These are phyloP conservation scores for Thymelicus acteon DNA, from an alignment of 2,888 invertebrate genomes.

Conservation along the genomic window DNA sequence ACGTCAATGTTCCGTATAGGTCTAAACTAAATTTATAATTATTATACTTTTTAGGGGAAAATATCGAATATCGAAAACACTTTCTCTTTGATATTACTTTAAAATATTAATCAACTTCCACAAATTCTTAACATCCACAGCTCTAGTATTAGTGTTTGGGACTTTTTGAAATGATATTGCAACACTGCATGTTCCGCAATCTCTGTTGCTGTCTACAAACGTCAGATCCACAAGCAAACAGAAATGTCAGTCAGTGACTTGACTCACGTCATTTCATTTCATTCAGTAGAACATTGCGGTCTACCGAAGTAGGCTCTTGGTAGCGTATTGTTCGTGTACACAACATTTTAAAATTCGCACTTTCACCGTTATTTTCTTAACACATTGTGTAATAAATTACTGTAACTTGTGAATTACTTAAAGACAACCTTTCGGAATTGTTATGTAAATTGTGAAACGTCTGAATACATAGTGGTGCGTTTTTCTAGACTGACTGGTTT, in stretches of 20 bases:
- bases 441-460: slow-evolving; percentile 35
- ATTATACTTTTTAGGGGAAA: too few relatives aligned
- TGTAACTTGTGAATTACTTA: slow-evolving; percentile 33
- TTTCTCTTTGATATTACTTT: too few relatives aligned
- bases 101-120: too few relatives aligned
- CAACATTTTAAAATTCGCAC: slow-evolving; percentile 60
- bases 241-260: too few relatives aligned
- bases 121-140: too few relatives aligned
- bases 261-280: neutral
- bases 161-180: neutral
- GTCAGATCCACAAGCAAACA: neutral
- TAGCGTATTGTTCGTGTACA: slow-evolving; percentile 50
- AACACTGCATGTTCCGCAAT: neutral
- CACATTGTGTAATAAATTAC: slow-evolving; percentile 54
- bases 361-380: slow-evolving; percentile 60
- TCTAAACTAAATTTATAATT: too few relatives aligned
- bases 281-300: slow-evolving; percentile 72
- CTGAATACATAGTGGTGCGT: slow-evolving; percentile 53
- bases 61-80: too few relatives aligned
- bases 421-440: slow-evolving; percentile 21
- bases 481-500: slow-evolving; percentile 63
- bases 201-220: slow-evolving; percentile 40
- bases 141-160: neutral
- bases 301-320: slow-evolving; percentile 54
- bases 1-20: too few relatives aligned